Evolutionary conservation across 2,888 invertebrate genomes (phyloP).

Genomic region (Eupithecia exiguata): DNA sequence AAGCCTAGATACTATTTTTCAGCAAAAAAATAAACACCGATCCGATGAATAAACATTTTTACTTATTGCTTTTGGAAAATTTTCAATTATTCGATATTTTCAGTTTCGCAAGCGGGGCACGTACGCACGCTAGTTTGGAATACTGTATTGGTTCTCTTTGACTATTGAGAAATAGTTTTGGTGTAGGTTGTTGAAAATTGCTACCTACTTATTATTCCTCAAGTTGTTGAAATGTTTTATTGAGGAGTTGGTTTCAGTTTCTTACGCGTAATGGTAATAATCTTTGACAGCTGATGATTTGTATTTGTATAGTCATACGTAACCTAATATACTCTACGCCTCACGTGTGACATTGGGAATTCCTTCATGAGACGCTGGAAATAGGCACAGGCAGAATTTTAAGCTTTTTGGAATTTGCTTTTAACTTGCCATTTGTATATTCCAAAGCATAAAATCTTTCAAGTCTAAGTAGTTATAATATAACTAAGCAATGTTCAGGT

Average conservation of each 20-base stretch:
- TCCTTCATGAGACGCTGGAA: neutral
- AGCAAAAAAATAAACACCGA: neutral
- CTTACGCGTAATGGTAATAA: neutral
- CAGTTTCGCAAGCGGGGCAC: conserved; percentile 25
- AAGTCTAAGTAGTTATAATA: neutral
- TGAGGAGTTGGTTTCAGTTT: conserved; percentile 17
- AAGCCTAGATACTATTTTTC: conserved; percentile 4
- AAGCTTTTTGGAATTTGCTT: neutral
- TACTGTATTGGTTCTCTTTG: conserved; percentile 36
- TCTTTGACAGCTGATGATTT: neutral
- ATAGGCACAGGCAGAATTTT: neutral
- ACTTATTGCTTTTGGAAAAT: conserved; percentile 32
- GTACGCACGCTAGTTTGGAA: conserved; percentile 33
- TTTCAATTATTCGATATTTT: conserved; percentile 35
- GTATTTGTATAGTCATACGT: neutral
- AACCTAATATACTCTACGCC: neutral
- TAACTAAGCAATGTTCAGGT: too few relatives aligned
- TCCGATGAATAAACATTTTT: conserved; percentile 25
- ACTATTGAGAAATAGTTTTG: conserved; percentile 32
- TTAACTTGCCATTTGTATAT: neutral
- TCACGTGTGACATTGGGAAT: neutral
- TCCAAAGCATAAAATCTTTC: neutral
- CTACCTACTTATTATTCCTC: conserved; percentile 16
- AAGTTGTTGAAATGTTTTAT: conserved; percentile 26
- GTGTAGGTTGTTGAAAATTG: conserved; percentile 25